Evolutionary conservation across 2,113 vertebrate genomes (phyloP).

Genomic region (Carassius carassius): DNA sequence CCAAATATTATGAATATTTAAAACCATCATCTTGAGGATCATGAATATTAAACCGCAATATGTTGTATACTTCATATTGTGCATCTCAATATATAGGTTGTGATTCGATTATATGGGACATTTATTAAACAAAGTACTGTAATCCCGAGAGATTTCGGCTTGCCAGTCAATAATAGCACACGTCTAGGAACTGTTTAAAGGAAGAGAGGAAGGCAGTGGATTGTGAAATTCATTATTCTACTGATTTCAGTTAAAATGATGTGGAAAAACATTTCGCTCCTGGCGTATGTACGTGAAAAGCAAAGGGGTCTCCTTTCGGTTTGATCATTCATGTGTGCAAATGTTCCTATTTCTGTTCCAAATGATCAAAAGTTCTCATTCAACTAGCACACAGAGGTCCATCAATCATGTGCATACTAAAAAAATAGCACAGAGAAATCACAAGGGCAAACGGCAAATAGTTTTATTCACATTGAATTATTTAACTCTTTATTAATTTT

Average conservation of each 20-base stretch:
- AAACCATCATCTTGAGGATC: constrained; percentile 11
- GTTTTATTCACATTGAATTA: constrained; percentile 47
- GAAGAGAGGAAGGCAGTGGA: constrained; percentile 25
- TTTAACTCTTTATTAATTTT: constrained; percentile 22
- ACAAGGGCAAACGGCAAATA: constrained; percentile 46
- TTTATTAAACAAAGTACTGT: constrained; percentile 17
- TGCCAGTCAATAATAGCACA: constrained; percentile 16
- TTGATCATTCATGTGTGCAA: constrained; percentile 57
- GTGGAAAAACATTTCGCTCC: constrained; percentile 46
- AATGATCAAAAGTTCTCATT: constrained; percentile 51
- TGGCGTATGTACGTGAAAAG: constrained; percentile 21
- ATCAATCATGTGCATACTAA: constrained; percentile 43
- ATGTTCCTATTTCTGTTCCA: constrained; percentile 54
- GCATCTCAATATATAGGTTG: constrained; percentile 12
- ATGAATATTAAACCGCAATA: not conserved
- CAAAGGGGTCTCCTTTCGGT: constrained; percentile 46
- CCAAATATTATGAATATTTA: constrained; percentile 34
- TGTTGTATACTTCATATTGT: constrained; percentile 18
- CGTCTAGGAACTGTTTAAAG: not conserved
- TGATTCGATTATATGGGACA: constrained; percentile 21
- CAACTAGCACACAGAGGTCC: constrained; percentile 25
- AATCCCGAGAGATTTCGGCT: constrained; percentile 16
- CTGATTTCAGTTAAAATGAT: constrained; percentile 52
- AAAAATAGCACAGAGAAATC: not conserved
- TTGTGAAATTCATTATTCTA: constrained; percentile 52